Evolutionary conservation across 1,140 invertebrate genomes (phyloP).

Genomic region (Euglossa dilemma): DNA sequence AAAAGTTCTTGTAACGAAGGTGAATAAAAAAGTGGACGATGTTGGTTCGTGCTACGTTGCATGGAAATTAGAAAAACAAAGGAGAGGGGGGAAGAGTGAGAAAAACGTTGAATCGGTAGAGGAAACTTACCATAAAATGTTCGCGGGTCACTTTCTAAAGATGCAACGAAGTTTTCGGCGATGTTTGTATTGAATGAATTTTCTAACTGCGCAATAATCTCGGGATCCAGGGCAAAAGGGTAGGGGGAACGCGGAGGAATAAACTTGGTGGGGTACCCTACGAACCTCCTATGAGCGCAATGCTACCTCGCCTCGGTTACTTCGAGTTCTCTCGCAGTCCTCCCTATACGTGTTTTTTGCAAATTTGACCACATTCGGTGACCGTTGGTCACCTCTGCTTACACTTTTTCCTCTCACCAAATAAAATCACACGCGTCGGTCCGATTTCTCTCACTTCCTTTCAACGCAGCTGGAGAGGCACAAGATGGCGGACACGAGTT

Average conservation of each 20-base stretch:
- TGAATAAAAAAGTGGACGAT: background rate
- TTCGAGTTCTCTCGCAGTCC: slow-evolving; percentile 66
- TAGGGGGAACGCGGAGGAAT: slow-evolving; percentile 62
- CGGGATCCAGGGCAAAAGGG: slow-evolving; percentile 68
- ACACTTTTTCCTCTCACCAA: slow-evolving; percentile 26
- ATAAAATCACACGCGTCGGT: slow-evolving; percentile 32
- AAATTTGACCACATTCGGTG: slow-evolving; percentile 75
- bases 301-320: slow-evolving; percentile 70
- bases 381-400: slow-evolving; percentile 68
- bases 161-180: slow-evolving; percentile 29
- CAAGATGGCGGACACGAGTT: slow-evolving; percentile 71
- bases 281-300: slow-evolving; percentile 56
- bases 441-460: slow-evolving; percentile 31
- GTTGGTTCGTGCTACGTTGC: background rate
- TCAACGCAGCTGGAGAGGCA: slow-evolving; percentile 65
- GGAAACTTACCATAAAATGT: slow-evolving; percentile 42
- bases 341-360: slow-evolving; percentile 60
- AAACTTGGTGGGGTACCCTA: slow-evolving; percentile 62
- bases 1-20: background rate
- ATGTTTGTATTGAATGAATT: slow-evolving; percentile 53
- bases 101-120: slow-evolving; percentile 1
- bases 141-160: slow-evolving; percentile 23
- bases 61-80: background rate
- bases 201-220: slow-evolving; percentile 76
- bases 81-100: too few species aligned